Conservation (phyloP, 2,797 vertebrate species). For the Anguilla megastoma region DNA sequence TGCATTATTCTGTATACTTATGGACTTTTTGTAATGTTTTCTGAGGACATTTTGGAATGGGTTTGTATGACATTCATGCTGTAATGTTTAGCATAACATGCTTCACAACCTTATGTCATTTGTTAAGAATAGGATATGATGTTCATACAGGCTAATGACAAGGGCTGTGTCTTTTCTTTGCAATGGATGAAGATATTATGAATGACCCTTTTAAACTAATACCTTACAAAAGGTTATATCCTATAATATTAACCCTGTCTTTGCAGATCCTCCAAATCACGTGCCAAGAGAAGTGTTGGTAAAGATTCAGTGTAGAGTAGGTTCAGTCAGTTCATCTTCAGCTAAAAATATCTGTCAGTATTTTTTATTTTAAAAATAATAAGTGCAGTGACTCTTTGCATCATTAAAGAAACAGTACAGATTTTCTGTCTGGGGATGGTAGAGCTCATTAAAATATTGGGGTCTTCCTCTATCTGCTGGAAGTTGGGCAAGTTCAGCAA, state of each 20-base stretch:
- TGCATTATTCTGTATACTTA: background rate
- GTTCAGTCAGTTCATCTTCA: background rate
- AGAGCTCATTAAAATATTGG: background rate
- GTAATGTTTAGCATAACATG: background rate
- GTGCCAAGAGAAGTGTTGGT: background rate
- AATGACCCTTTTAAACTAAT: background rate
- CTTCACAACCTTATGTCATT: background rate
- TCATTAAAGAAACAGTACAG: background rate
- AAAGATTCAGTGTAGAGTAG: background rate
- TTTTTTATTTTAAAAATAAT: background rate
- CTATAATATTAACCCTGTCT: background rate
- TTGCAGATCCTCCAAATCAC: background rate
- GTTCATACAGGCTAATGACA: background rate
- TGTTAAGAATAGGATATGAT: background rate
- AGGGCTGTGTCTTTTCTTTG: background rate
- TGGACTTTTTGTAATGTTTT: background rate
- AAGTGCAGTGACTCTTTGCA: background rate
- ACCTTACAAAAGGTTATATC: background rate
- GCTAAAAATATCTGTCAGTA: background rate
- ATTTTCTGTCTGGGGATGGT: background rate
- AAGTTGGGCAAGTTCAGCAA: background rate
- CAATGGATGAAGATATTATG: background rate
- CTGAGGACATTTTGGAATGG: background rate
- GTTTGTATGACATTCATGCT: background rate
- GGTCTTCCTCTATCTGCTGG: background rate